A percentile compares a stretch with the other conserved stretches of the same genome.
Evolutionary conservation across 2,113 vertebrate species (phyloP).

Genomic region (Ahaetulla prasina): DNA sequence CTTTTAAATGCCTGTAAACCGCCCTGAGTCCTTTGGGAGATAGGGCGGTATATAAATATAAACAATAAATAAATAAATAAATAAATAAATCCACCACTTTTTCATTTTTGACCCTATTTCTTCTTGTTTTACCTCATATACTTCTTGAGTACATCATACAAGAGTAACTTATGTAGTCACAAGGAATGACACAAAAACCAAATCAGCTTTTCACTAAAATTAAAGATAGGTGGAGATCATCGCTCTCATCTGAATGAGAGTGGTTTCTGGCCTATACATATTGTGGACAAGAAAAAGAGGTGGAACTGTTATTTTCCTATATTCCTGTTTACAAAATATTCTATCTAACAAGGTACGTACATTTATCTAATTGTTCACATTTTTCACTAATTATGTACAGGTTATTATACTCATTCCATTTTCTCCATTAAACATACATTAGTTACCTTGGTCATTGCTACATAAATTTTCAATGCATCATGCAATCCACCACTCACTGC

Average conservation of each 20-base stretch:
- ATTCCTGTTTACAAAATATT: background rate
- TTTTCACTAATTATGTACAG: background rate
- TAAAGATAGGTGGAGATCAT: background rate
- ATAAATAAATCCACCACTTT: background rate
- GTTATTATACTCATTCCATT: background rate
- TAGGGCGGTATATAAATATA: too few species aligned
- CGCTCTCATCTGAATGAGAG: background rate
- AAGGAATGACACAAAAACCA: background rate
- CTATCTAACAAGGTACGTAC: background rate
- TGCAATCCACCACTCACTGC: background rate
- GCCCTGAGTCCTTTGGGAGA: too few species aligned
- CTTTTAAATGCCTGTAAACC: too few species aligned
- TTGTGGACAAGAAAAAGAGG: background rate
- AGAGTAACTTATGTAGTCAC: background rate
- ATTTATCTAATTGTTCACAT: background rate
- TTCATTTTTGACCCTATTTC: background rate
- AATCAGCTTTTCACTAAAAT: background rate
- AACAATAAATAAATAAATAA: too few species aligned
- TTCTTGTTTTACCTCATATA: background rate
- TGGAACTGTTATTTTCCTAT: background rate
- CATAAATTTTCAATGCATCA: background rate
- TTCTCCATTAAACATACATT: background rate
- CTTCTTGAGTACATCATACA: background rate
- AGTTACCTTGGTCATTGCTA: background rate
- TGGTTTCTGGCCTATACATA: background rate